Base-by-base conservation (phyloP, 2,797 vertebrate species). In the Enteromius thamalakanensis region DNA sequence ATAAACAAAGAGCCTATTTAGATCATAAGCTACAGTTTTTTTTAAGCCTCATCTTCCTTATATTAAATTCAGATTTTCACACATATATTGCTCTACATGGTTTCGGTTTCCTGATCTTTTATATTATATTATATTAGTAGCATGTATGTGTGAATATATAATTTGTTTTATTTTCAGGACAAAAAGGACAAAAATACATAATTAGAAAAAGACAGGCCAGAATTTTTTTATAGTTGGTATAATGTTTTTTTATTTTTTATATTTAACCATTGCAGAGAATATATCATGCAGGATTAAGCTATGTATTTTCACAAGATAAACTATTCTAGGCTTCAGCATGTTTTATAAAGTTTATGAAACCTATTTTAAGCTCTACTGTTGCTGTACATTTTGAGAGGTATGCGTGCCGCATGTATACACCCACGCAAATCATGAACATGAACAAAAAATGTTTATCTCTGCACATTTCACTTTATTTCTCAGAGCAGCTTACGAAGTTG, bases 371-470 rank as follows among this genome's bases (percentile, higher is more conserved):
- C 37, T 26, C 17, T 34, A 42, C 14, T 42, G 37, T 42, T 76
- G 75, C 55, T 62, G 55, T 77, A 42, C 37, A 47, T 58, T 76
- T 76, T 26, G 74, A 76, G 51, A 76, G 74, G 14, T 62, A 49
- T 15, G 55, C 7, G 0, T 77, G 23, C 58, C 42, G 32, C 34
- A 70, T 70, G 23, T 40, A 77, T 42, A 77, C 58, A 45, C 37
- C 40, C 75, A 42, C 75, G 0, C 37, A 19, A 26, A 45, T 26
- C 34, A 42, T 76, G 53, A 76, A 76, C 75, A 62, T n/a, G n/a
- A n/a, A n/a, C n/a, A n/a, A n/a, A 76, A 76, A 42, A 42, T 45
- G 14, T 77, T 47, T 1, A 77, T 62, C 40, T 64, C 40, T 47
- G 34, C 37, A 42, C 55, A 76, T 76, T 62, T 62, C 4, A 19